Conservation (phyloP, 1,140 invertebrate genomes). For the Halesus radiatus region DNA sequence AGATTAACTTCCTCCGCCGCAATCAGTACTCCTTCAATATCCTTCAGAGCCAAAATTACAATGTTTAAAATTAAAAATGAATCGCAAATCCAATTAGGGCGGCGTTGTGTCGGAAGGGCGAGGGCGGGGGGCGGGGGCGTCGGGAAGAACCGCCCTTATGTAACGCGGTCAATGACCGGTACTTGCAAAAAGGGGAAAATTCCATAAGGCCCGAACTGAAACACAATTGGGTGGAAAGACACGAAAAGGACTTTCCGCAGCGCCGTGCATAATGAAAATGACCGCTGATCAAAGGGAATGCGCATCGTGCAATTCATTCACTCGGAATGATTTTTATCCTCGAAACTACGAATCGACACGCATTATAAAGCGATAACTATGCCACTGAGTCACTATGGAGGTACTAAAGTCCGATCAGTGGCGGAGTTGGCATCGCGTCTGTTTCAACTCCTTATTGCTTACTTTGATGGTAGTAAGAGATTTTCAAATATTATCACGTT, state of each 20-base stretch:
- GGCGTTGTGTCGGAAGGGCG: not conserved
- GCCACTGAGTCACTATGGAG: too few relatives aligned
- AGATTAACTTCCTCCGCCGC: constrained; percentile 22
- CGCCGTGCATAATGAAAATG: not conserved
- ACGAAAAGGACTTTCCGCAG: constrained; percentile 16
- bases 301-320: not conserved
- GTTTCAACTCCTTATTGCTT: too few relatives aligned
- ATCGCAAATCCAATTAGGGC: constrained; percentile 42
- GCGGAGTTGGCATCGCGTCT: too few relatives aligned
- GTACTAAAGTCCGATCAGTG: too few relatives aligned
- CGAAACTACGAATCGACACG: too few relatives aligned
- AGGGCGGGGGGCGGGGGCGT: not conserved
- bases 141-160: constrained; percentile 13
- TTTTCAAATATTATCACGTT: too few relatives aligned
- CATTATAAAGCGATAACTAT: too few relatives aligned
- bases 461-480: too few relatives aligned
- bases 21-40: constrained; percentile 38
- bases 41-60: constrained; percentile 28
- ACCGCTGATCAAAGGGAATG: constrained; percentile 20
- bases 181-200: constrained; percentile 23
- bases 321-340: not conserved
- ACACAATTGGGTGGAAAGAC: constrained; percentile 33
- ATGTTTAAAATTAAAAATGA: constrained; percentile 43
- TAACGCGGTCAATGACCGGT: constrained; percentile 33
- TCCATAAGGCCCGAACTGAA: constrained; percentile 18